Evolutionary conservation across 2,797 vertebrate species (phyloP).

Genomic region (Pagetopsis macropterus): DNA sequence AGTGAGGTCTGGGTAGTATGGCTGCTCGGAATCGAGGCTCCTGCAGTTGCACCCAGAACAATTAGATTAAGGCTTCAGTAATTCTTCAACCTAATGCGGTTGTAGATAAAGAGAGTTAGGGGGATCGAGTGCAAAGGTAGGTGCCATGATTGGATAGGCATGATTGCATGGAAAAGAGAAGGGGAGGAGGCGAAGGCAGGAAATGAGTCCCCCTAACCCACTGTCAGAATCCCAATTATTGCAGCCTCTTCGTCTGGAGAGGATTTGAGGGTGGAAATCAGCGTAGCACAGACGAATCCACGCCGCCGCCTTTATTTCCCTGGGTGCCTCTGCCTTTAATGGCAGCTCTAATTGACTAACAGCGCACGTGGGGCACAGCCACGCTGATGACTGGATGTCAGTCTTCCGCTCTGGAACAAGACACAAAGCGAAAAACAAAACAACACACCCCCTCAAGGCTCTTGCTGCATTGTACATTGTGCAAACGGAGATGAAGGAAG

Average conservation of each 20-base stretch:
- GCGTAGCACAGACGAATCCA: constrained; percentile 64
- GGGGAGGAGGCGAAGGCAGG: constrained; percentile 59
- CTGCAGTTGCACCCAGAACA: constrained; percentile 56
- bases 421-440: constrained; percentile 71
- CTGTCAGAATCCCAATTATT: constrained; percentile 77
- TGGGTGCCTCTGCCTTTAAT: constrained; percentile 74
- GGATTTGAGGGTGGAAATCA: constrained; percentile 76
- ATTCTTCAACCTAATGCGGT: constrained; percentile 61
- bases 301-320: constrained; percentile 78
- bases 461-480: constrained; percentile 67
- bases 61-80: constrained; percentile 70
- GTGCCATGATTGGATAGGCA: constrained; percentile 65
- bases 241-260: constrained; percentile 72
- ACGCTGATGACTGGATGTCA: constrained; percentile 62
- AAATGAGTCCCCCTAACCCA: constrained; percentile 72
- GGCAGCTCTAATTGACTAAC: constrained; percentile 82
- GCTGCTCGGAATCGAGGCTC: constrained; percentile 35
- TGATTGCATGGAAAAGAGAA: constrained; percentile 66
- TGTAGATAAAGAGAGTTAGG: constrained; percentile 68
- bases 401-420: constrained; percentile 65
- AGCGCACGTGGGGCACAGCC: constrained; percentile 58
- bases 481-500: constrained; percentile 66
- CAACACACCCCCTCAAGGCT: constrained; percentile 66
- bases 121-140: constrained; percentile 64
- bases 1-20: constrained; percentile 29